Evolutionary conservation across 1,140 invertebrate genomes (phyloP), one percentile per base, ranked within the genome.

Genomic region (Lasioglossum baleicum): DNA sequence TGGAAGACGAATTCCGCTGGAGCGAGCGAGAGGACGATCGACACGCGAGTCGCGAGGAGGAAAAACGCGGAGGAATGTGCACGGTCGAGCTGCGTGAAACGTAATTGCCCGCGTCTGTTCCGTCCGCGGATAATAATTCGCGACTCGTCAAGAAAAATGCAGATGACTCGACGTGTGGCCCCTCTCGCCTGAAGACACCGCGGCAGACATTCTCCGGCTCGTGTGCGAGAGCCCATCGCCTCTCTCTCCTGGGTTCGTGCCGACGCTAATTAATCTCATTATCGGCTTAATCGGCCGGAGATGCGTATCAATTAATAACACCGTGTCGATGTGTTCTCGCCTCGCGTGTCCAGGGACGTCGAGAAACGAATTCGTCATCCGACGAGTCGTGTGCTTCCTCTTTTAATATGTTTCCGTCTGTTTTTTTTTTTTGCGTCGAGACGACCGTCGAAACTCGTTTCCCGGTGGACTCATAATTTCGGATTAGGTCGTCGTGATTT

Each of bases 291-390:
- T 87, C 82, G 81, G 66, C 67, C 64, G 67, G 72, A 84, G 75
- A 88, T 77, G 84, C 80, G 78, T 88, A 84, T 87, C 80, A 86
- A 87, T 88, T 88, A 86, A 85, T 83, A 78, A 88, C 83, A 63
- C 48, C 65, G 63, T 48, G 70, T 44, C 61, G 63, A 75, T 63
- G 78, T 68, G 71, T 73, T 56, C 56, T 58, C 56, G 76, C 70
- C 71, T 56, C 72, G 65, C 65, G 22, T 44, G 65, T 80, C 61
- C 63, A 13, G 35, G 35, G 20, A 15, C 44, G 51, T 56, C 60
- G 20, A 42, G 17, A 7, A 44, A 15, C 17, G 26, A 80, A 65
- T 61, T 70, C 15, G 65, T 53, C 75, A 17, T 48, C n/a, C 26
- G 73, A 15, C 15, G 51, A 48, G 71, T 48, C 44, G 44, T 48